These are phyloP conservation scores for Muschampia plurimacula DNA, from an alignment of 2,888 invertebrate genomes.

Conservation along the genomic window DNA sequence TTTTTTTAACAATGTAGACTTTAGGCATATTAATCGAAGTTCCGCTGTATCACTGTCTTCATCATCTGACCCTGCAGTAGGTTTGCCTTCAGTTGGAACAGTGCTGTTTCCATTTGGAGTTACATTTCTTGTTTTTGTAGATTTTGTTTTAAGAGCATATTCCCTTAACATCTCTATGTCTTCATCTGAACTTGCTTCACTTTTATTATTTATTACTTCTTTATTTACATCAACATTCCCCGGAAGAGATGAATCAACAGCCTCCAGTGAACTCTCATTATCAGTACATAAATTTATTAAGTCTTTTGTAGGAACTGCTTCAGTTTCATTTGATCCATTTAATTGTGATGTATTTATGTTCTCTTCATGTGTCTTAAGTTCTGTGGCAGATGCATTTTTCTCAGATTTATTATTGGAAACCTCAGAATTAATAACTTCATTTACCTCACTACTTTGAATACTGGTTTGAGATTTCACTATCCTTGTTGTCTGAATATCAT, in stretches of 20 bases:
- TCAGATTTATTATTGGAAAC: slow-evolving; percentile 40
- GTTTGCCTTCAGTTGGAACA: slow-evolving; percentile 48
- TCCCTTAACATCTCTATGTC: slow-evolving; percentile 77
- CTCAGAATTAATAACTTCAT: slow-evolving; percentile 38
- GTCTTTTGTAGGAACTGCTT: not conserved
- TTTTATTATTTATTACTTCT: slow-evolving; percentile 39
- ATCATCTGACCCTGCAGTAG: slow-evolving; percentile 67
- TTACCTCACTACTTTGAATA: slow-evolving; percentile 34
- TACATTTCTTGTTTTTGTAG: slow-evolving; percentile 55
- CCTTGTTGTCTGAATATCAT: slow-evolving; percentile 39
- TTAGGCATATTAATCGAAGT: slow-evolving; percentile 88
- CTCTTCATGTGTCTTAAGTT: not conserved
- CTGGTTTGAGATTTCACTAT: not conserved
- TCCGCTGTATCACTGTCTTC: slow-evolving; percentile 87
- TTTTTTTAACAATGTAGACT: slow-evolving; percentile 88
- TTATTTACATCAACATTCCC: not conserved
- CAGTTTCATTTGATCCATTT: not conserved
- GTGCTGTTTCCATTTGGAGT: slow-evolving; percentile 42
- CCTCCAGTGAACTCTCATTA: slow-evolving; percentile 47
- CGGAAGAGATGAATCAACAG: slow-evolving; percentile 51
- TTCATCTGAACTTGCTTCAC: slow-evolving; percentile 72
- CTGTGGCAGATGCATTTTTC: not conserved
- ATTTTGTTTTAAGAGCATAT: slow-evolving; percentile 77
- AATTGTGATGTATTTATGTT: not conserved
- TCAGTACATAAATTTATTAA: slow-evolving; percentile 58